Evolutionary conservation across 2,113 vertebrate genomes (phyloP).

Genomic region (Sialia sialis): DNA sequence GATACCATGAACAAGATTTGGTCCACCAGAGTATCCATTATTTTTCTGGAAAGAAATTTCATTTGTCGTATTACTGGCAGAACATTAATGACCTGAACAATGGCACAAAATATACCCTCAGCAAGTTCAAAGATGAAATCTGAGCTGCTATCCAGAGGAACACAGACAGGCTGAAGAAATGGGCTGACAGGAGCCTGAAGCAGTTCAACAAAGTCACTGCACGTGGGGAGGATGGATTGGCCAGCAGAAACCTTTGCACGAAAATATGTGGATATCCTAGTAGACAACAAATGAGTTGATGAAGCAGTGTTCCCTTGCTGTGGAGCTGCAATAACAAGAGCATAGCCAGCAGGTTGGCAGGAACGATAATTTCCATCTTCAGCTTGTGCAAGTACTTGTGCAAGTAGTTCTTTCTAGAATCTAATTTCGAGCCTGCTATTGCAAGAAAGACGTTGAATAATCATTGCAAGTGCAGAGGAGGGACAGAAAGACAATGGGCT

Average conservation of each 20-base stretch:
- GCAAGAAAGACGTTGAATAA: neutral
- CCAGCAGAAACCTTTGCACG: neutral
- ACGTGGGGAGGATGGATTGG: accelerated
- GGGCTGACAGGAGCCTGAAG: neutral
- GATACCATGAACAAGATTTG: neutral
- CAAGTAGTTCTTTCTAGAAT: neutral
- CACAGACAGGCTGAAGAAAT: neutral
- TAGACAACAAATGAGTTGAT: neutral
- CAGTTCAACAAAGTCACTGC: neutral
- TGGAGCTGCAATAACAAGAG: neutral
- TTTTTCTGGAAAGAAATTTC: neutral
- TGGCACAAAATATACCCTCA: neutral
- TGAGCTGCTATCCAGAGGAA: neutral
- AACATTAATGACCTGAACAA: neutral
- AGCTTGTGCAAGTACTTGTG: neutral
- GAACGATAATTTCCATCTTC: neutral
- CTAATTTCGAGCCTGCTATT: neutral
- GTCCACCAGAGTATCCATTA: neutral
- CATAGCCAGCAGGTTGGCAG: accelerated
- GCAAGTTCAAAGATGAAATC: neutral
- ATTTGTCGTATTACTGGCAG: neutral
- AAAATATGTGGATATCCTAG: neutral
- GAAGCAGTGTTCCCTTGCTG: neutral
- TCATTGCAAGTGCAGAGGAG: neutral
- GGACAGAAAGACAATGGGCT: accelerated